Base-by-base conservation (phyloP, 1,140 invertebrate species). In the Oedothorax gibbosus region DNA sequence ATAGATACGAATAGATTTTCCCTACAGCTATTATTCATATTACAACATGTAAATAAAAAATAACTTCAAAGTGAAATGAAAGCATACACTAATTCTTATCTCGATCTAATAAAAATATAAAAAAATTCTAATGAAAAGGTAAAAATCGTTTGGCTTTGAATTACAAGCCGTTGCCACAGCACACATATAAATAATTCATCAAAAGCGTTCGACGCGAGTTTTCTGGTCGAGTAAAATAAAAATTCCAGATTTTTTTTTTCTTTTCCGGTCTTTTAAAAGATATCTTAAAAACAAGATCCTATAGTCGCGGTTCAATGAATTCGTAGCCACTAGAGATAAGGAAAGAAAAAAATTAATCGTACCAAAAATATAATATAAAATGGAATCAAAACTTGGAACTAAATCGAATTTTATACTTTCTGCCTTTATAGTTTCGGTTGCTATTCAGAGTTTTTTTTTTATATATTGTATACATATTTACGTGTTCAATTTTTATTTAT, bases 371-470 rank as follows among this genome's bases (percentile, higher is more conserved):
- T 15, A 79, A 79, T 71, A 81, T 50, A 81, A 71, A 81, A 71
- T 60, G 57, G 78, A 68, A 81, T 81, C 64, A 81, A 35, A 35
- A 81, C 21, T 81, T 54, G 21, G 21, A 50, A 71, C 53, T 71
- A 81, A 81, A 81, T 81, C 78, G 78, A 81, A 81, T 81, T 81
- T 81, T 66, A 81, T 81, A 81, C 68, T 81, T 81, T 71, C 64
- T 51, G 66, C 18, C 66, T 71, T 81, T 54, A 71, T 71, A 69
- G 65, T 50, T 69, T 15, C 51, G 51, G 62, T 79, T 54, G 72
- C 8, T 2, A 7, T 49, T 49, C 11, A 57, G 35, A 20, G 2
- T 49, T 35, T 51, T 7, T 15, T 57, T 9, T 56, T 0, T 50
- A 7, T 50, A 15, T 76, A 50, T 79, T 4, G 20, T 18, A 57